A percentile compares a stretch with the other conserved stretches of the same genome.
These are phyloP conservation scores for Nezara viridula DNA, from an alignment of 2,888 invertebrate species.

Conservation along the genomic window DNA sequence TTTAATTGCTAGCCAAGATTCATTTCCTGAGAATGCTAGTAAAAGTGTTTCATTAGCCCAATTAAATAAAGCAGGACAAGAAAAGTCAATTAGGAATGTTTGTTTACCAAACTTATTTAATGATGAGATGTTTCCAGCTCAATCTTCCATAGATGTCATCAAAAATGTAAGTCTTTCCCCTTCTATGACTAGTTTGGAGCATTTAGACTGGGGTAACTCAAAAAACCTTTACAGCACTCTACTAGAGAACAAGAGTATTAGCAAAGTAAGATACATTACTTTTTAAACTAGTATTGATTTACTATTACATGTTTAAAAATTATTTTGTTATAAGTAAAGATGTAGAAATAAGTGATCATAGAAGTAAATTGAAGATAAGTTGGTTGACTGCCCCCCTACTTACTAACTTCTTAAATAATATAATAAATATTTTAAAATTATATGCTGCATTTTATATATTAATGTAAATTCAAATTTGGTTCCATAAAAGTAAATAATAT, in stretches of 20 bases:
- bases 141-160: not conserved
- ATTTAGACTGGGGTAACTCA: slow-evolving; percentile 17
- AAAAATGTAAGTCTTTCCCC: not conserved
- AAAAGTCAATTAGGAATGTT: not conserved
- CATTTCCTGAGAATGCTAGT: not conserved
- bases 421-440: too few species aligned
- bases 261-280: slow-evolving; percentile 2
- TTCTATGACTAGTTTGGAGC: not conserved
- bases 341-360: too few species aligned
- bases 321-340: too few species aligned
- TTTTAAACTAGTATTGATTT: not conserved
- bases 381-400: too few species aligned
- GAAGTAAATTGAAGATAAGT: too few species aligned
- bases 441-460: too few species aligned
- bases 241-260: slow-evolving; percentile 15
- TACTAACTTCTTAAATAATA: too few species aligned
- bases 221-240: not conserved
- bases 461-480: too few species aligned
- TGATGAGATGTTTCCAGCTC: slow-evolving; percentile 1
- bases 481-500: too few species aligned
- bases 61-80: not conserved
- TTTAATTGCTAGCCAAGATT: not conserved
- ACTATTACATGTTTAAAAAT: too few species aligned
- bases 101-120: not conserved
- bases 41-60: not conserved